These are phyloP conservation scores for Lasiommata megera DNA, from an alignment of 2,888 invertebrate species.

Conservation along the genomic window DNA sequence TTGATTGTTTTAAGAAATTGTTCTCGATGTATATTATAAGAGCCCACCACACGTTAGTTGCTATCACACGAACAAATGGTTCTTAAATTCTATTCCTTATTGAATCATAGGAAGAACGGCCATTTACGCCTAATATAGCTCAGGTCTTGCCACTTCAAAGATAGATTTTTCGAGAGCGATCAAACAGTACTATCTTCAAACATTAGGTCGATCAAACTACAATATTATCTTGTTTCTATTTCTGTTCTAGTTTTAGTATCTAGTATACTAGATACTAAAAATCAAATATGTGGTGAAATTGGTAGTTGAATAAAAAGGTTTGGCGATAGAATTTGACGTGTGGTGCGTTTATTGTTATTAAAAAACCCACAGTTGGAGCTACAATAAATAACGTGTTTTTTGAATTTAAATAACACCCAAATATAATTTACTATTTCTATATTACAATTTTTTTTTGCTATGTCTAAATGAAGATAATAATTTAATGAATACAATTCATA, in stretches of 20 bases:
- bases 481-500: neutral
- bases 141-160: no score
- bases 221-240: no score
- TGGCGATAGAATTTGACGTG: neutral
- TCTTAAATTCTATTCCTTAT: no score
- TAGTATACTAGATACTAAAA: no score
- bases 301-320: neutral
- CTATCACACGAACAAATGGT: neutral
- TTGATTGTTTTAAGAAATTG: slow-evolving; percentile 39
- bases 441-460: neutral
- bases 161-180: no score
- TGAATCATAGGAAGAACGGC: no score
- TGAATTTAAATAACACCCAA: neutral
- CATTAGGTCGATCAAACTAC: no score
- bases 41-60: neutral
- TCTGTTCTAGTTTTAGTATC: no score
- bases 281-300: neutral
- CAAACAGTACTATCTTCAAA: no score
- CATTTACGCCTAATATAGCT: no score
- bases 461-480: neutral
- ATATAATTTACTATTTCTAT: neutral
- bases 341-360: slow-evolving; percentile 15
- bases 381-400: neutral
- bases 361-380: neutral
- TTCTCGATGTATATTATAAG: slow-evolving; percentile 30